A percentile compares a stretch with the other conserved stretches of the same genome.
Conservation (phyloP, 1,140 invertebrate species). For the Caerostris darwini region DNA sequence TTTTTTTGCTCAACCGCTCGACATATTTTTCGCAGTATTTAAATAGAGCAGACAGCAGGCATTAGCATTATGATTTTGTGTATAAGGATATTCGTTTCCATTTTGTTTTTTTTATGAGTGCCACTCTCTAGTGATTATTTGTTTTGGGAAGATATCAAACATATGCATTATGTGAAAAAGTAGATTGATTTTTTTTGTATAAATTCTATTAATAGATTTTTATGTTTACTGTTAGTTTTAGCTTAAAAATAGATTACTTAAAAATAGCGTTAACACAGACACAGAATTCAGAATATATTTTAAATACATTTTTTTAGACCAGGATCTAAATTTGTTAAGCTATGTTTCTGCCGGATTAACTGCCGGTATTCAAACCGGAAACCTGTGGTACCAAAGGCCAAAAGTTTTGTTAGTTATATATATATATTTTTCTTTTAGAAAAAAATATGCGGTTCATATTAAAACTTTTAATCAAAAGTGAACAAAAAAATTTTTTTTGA, state of each 20-base stretch:
- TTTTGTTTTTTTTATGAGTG: background rate
- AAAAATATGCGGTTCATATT: too few species aligned
- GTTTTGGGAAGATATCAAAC: background rate
- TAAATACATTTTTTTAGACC: background rate
- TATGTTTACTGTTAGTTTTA: background rate
- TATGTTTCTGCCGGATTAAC: background rate
- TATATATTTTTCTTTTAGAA: too few species aligned
- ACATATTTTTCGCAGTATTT: constrained; percentile 15
- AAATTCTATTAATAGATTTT: background rate
- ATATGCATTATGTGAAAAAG: background rate
- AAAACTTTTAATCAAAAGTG: too few species aligned
- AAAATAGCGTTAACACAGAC: background rate
- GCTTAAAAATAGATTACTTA: background rate
- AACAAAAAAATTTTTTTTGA: too few species aligned
- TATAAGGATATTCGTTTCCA: constrained; percentile 3
- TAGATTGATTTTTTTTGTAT: background rate
- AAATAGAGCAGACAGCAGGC: background rate
- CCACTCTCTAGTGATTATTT: background rate
- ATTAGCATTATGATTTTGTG: constrained; percentile 33
- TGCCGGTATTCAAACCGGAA: background rate
- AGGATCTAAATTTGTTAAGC: background rate
- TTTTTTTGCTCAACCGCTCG: background rate
- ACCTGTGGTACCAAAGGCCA: background rate
- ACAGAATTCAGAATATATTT: background rate
- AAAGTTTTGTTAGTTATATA: background rate